phyloP scores from a whole-genome alignment of 1,140 invertebrate genomes.

The Nasonia giraulti region DNA sequence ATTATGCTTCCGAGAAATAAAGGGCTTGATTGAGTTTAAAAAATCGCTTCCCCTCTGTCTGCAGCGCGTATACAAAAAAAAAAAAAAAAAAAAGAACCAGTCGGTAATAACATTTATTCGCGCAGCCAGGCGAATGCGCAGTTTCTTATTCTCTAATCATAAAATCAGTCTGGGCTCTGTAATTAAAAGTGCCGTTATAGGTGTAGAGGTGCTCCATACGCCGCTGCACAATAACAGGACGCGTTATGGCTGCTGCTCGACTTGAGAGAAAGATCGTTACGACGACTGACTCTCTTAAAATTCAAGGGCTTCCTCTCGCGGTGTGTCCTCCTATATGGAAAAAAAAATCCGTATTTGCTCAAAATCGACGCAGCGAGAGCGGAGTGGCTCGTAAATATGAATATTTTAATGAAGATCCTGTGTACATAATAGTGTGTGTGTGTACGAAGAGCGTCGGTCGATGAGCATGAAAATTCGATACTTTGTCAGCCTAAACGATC shows the following conservation, averaged over 20 bases:
- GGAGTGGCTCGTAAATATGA: background rate
- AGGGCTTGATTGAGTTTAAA: too few species aligned
- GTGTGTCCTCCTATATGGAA: background rate
- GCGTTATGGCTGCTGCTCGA: constrained; percentile 47
- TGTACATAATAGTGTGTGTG: too few species aligned
- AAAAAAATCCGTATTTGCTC: too few species aligned
- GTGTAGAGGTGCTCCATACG: background rate
- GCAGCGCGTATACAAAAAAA: background rate
- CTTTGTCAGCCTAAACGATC: constrained; percentile 36
- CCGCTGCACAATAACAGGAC: constrained; percentile 45
- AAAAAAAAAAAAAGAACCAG: background rate
- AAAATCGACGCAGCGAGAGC: too few species aligned
- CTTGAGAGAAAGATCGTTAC: constrained; percentile 44
- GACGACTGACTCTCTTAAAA: constrained; percentile 12
- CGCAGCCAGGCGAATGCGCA: background rate
- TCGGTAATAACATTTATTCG: background rate
- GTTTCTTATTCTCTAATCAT: constrained; percentile 37
- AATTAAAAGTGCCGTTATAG: constrained; percentile 49
- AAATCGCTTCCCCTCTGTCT: too few species aligned
- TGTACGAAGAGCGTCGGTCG: background rate
- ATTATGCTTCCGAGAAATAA: too few species aligned
- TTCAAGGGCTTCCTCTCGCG: constrained; percentile 11
- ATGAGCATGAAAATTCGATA: constrained; percentile 42
- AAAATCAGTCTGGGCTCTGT: constrained; percentile 33
- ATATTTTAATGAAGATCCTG: constrained; percentile 27